A percentile compares a stretch with the other conserved stretches of the same genome.
phyloP scores from a whole-genome alignment of 2,797 vertebrate genomes.

The Enteromius fasciolatus region DNA sequence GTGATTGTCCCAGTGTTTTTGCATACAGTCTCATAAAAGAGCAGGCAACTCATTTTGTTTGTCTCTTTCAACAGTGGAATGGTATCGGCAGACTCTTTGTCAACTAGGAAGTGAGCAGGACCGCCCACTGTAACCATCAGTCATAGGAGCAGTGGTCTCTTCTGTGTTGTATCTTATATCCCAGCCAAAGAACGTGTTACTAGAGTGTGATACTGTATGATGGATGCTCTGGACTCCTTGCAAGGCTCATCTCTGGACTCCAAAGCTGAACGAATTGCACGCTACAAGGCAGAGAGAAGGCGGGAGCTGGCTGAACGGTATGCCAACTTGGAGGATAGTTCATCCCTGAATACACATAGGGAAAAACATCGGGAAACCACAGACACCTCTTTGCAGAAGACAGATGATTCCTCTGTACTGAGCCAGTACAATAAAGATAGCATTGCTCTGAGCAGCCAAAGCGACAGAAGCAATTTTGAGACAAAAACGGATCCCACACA shows the following conservation, averaged over 20 bases:
- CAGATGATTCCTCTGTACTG: constrained; percentile 59
- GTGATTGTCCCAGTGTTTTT: constrained; percentile 20
- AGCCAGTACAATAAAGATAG: constrained; percentile 57
- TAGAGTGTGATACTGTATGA: constrained; percentile 42
- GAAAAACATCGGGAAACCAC: constrained; percentile 67
- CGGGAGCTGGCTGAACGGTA: constrained; percentile 80
- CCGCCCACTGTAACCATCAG: not conserved
- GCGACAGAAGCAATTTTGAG: constrained; percentile 53
- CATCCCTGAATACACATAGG: constrained; percentile 72
- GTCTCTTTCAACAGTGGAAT: constrained; percentile 47
- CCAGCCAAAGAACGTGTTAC: not conserved
- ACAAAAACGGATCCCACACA: constrained; percentile 41
- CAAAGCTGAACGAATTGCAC: constrained; percentile 83
- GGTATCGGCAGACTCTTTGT: constrained; percentile 21
- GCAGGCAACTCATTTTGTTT: constrained; percentile 25
- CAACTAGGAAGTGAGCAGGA: constrained; percentile 12
- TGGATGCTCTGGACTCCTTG: constrained; percentile 77
- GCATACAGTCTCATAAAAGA: not conserved
- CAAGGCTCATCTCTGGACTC: constrained; percentile 75
- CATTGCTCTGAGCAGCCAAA: constrained; percentile 58
- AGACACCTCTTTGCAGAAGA: constrained; percentile 59
- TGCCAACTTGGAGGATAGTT: constrained; percentile 74
- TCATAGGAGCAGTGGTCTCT: not conserved
- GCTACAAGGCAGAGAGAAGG: constrained; percentile 83
- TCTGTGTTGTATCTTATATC: not conserved